These are phyloP conservation scores for Mystacornis crossleyi DNA, from an alignment of 2,113 vertebrate species.

Conservation along the genomic window DNA sequence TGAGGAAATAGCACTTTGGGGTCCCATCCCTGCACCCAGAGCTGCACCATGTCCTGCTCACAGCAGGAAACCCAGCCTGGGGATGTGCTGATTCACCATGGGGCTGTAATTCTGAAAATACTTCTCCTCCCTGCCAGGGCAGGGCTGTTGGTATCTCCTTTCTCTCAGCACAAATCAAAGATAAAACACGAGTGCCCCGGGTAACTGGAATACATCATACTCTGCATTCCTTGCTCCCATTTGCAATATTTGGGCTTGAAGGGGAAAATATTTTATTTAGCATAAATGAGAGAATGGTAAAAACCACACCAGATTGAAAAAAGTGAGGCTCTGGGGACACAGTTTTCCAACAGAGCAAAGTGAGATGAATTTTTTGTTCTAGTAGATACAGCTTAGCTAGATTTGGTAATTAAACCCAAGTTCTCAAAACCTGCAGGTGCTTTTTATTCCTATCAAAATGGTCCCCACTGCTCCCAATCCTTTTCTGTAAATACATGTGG, in stretches of 20 bases:
- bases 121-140: background rate
- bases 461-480: background rate
- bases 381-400: background rate
- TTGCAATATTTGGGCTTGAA: background rate
- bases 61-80: background rate
- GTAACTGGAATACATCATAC: background rate
- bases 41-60: background rate
- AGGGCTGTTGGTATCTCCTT: background rate
- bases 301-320: background rate
- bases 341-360: background rate
- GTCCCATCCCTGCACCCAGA: background rate
- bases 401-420: background rate
- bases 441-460: background rate
- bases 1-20: background rate
- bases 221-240: background rate
- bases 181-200: accelerated
- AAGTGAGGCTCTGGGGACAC: background rate
- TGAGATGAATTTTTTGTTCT: background rate
- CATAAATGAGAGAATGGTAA: background rate
- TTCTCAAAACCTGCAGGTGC: background rate
- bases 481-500: background rate
- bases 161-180: background rate
- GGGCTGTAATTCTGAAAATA: background rate
- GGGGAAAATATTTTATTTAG: background rate
- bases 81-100: background rate